Conservation (phyloP, 1,140 invertebrate genomes). For the Araneus ventricosus region DNA sequence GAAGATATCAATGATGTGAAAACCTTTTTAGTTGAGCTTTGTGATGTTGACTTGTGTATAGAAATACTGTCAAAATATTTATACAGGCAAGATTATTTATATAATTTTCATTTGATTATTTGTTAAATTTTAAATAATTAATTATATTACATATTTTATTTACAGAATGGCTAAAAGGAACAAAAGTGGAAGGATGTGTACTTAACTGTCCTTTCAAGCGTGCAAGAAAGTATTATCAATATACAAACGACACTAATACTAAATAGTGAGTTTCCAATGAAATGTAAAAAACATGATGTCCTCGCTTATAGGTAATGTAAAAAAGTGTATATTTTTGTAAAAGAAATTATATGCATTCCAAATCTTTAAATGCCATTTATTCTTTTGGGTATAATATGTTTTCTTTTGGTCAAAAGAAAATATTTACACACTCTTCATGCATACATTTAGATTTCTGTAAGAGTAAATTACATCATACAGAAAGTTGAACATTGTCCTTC, state of each 20-base stretch:
- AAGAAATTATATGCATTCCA: not conserved
- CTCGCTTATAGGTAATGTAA: not conserved
- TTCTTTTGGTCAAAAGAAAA: conserved; percentile 34
- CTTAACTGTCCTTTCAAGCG: conserved; percentile 18
- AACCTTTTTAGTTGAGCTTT: not conserved
- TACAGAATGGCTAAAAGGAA: not conserved
- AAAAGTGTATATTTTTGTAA: not conserved
- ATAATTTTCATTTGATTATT: too few species aligned
- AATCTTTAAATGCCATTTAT: conserved; percentile 59
- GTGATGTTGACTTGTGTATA: conserved; percentile 42
- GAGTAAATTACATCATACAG: conserved; percentile 2
- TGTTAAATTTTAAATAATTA: not conserved
- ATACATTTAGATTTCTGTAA: not conserved
- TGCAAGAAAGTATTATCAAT: conserved; percentile 43
- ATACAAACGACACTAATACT: not conserved
- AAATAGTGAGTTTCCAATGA: not conserved
- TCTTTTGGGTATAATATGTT: conserved; percentile 17
- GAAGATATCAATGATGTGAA: conserved; percentile 60
- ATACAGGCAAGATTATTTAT: not conserved
- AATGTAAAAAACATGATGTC: not conserved
- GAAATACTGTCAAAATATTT: conserved; percentile 53
- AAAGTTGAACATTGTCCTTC: conserved; percentile 35
- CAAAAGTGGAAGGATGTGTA: conserved; percentile 40
- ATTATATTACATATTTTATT: not conserved
- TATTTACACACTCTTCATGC: conserved; percentile 21